These are phyloP conservation scores for Crax fasciolata DNA, from an alignment of 2,797 vertebrate species.

Conservation along the genomic window DNA sequence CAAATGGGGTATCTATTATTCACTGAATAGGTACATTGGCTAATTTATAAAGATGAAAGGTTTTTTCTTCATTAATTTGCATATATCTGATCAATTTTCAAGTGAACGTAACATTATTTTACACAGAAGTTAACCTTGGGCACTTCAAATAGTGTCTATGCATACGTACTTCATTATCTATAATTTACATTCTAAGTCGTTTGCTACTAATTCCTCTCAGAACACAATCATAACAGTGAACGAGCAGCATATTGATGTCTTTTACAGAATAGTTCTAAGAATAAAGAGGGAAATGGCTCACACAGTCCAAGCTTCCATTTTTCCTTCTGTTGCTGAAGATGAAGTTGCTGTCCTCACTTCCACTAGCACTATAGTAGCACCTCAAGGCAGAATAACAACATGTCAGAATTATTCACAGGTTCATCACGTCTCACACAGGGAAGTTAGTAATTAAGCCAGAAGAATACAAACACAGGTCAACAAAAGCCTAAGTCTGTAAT, in stretches of 20 bases:
- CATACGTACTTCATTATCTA: slow-evolving; percentile 24
- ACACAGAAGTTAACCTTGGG: slow-evolving; percentile 34
- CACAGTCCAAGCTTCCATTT: not conserved
- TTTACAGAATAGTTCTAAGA: slow-evolving; percentile 6
- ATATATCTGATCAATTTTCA: slow-evolving; percentile 5
- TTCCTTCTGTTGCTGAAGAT: not conserved
- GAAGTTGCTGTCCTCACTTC: not conserved
- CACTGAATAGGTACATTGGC: not conserved
- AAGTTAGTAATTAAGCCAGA: not conserved
- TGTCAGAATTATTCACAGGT: not conserved
- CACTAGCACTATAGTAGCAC: slow-evolving; percentile 2
- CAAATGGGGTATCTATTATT: not conserved
- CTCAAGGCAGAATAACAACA: slow-evolving; percentile 48
- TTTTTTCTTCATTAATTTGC: not conserved
- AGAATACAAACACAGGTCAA: not conserved
- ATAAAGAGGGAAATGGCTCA: not conserved
- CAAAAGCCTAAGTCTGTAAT: not conserved
- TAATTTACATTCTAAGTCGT: slow-evolving; percentile 39
- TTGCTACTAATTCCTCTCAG: slow-evolving; percentile 12
- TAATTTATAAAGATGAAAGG: not conserved
- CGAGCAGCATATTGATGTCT: slow-evolving; percentile 23
- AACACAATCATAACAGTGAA: not conserved
- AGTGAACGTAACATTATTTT: not conserved
- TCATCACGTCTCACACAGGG: not conserved
- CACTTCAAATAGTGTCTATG: slow-evolving; percentile 1